phyloP scores from a whole-genome alignment of 2,797 vertebrate genomes.

The Enteromius fasciolatus region DNA sequence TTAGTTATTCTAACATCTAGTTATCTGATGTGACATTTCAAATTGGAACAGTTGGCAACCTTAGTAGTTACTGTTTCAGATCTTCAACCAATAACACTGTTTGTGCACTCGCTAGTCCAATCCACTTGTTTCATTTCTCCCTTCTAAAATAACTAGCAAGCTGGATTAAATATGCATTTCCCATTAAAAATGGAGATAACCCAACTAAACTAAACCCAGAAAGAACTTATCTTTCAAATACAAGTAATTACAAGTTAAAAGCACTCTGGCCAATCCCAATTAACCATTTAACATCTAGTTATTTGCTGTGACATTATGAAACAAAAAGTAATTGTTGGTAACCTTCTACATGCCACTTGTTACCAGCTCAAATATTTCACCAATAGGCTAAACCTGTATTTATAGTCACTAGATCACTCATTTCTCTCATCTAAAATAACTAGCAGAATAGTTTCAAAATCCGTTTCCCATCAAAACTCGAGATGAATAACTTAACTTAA shows the following conservation, averaged over 20 bases:
- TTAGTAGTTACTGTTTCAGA: background rate
- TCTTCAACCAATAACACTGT: background rate
- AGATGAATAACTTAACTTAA: background rate
- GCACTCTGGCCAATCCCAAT: background rate
- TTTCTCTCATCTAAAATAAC: background rate
- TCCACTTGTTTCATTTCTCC: background rate
- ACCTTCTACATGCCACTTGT: background rate
- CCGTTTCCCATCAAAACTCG: background rate
- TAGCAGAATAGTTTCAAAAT: background rate
- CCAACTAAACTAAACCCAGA: no score
- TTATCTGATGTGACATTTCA: background rate
- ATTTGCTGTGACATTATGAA: background rate
- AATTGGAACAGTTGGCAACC: background rate
- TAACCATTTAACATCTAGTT: background rate
- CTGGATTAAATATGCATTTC: no score
- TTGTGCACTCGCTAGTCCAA: background rate
- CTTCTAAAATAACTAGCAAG: background rate
- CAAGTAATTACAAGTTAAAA: background rate
- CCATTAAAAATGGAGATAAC: no score
- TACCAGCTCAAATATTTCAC: background rate
- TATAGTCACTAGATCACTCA: background rate
- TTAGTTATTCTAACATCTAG: background rate
- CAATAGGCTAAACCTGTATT: background rate
- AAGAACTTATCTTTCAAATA: no score
- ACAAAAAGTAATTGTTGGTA: background rate